phyloP scores from a whole-genome alignment of 2,888 invertebrate species.

The Diadegma fenestrale region DNA sequence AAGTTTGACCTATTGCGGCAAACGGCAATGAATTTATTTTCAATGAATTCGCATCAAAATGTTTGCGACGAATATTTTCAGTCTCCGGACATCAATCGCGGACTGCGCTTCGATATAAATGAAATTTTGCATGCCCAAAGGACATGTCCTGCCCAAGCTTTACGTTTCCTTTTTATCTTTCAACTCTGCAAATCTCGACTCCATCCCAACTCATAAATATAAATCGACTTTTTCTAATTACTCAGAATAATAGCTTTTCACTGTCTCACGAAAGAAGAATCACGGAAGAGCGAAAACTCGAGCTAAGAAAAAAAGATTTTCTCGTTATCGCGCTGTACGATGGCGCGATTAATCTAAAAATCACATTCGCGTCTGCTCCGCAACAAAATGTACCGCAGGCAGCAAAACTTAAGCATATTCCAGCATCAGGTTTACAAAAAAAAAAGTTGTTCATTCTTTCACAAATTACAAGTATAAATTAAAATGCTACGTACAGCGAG shows the following conservation, averaged over 20 bases:
- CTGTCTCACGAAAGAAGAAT: conserved; percentile 37
- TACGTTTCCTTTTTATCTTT: conserved; percentile 3
- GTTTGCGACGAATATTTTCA: neutral
- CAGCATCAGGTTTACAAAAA: neutral
- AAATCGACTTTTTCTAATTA: conserved; percentile 82
- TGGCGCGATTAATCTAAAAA: conserved; percentile 67
- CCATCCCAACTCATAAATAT: conserved; percentile 80
- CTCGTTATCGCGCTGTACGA: conserved; percentile 7
- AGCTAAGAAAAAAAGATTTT: conserved; percentile 40
- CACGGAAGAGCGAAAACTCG: conserved; percentile 51
- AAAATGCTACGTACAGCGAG: neutral
- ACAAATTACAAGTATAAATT: neutral
- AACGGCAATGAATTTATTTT: neutral
- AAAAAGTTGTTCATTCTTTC: neutral
- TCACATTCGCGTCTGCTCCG: conserved; percentile 1
- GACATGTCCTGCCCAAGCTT: conserved; percentile 8
- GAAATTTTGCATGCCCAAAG: conserved; percentile 26
- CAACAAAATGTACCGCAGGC: neutral
- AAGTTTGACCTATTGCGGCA: neutral
- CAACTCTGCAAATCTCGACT: conserved; percentile 49
- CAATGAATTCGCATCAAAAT: neutral
- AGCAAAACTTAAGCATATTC: neutral
- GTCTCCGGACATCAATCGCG: neutral
- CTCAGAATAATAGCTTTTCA: conserved; percentile 64
- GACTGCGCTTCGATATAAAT: neutral